phyloP scores from a whole-genome alignment of 2,888 invertebrate species.

The Scaptomyza reducta region DNA sequence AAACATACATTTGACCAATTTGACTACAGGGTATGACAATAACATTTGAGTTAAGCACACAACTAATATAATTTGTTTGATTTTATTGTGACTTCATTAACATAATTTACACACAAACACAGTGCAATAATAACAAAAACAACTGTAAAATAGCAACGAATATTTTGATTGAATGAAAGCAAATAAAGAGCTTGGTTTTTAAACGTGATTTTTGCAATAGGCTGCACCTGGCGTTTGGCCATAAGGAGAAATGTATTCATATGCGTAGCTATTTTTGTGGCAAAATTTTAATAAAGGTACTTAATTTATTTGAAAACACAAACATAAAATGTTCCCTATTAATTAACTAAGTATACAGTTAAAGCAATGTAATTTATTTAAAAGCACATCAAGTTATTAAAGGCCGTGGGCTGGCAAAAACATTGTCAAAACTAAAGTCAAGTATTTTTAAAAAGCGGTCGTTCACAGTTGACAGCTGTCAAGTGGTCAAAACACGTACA shows the following conservation, averaged over 20 bases:
- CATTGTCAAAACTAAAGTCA: constrained; percentile 34
- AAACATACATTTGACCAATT: too few relatives aligned
- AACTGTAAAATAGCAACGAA: constrained; percentile 1
- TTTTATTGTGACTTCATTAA: constrained; percentile 11
- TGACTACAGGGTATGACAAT: not conserved
- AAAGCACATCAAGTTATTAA: constrained; percentile 44
- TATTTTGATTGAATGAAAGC: constrained; percentile 42
- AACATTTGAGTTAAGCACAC: not conserved
- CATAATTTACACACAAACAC: not conserved
- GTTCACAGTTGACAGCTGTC: constrained; percentile 58
- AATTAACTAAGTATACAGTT: constrained; percentile 38
- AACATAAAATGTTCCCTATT: constrained; percentile 12
- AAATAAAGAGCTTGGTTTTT: constrained; percentile 8
- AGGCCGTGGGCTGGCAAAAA: constrained; percentile 19
- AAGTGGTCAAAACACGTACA: constrained; percentile 37
- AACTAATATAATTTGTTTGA: constrained; percentile 6
- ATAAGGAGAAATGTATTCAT: too few relatives aligned
- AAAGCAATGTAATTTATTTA: constrained; percentile 51
- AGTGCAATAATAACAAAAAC: constrained; percentile 2
- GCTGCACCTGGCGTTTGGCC: not conserved
- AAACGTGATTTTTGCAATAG: not conserved
- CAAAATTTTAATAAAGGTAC: too few relatives aligned
- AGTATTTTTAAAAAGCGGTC: constrained; percentile 25
- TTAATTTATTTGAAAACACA: not conserved
- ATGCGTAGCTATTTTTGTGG: too few relatives aligned